Base-by-base conservation (phyloP, 1,140 invertebrate species). In the Dinoponera quadriceps region DNA sequence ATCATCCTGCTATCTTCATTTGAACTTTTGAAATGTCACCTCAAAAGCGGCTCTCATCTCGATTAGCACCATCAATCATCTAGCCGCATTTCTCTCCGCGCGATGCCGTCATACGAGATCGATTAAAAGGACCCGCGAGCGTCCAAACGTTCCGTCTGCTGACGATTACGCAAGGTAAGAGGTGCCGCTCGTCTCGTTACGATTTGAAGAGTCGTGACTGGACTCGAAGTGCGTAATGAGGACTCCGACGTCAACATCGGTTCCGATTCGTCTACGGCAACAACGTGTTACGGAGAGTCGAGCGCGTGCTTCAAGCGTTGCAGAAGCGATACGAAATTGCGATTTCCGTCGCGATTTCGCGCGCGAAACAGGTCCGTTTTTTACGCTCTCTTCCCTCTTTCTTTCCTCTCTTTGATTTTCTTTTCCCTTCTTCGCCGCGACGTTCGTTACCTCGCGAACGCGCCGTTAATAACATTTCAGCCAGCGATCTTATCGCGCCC, bases 401-500 rank as follows among this genome's bases (percentile, higher is more conserved):
- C 29, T n/a, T n/a, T 29, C 65, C 59, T 7, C 20, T 14, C 13
- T 22, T 20, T 44, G 2, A 3, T 54, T 33, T 72, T 14, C 22
- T 51, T 33, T 62, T 57, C 65, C 59, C 57, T 59, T 29, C 27
- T 59, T 33, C 3, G 20, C 9, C 20, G 25, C 48, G 4, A 75
- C 51, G 62, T 81, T 68, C 38, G 54, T 86, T 86, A 73, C 83
- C 60, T 51, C 84, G 81, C n/a, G 49, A 20, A 60, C 78, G 44
- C 59, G 63, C 59, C 49, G 51, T 69, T 51, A 51, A 69, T 69
- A 69, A 69, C 3, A 65, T 51, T 63, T 38, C 59, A n/a, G 27
- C n/a, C 29, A 18, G 73, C 48, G 59, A 87, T 59, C 57, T 80
- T 86, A 86, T 84, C 86, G 66, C 49, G 48, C 33, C 54, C 75